phyloP scores from a whole-genome alignment of 2,797 vertebrate species.

The Lepus townsendii region DNA sequence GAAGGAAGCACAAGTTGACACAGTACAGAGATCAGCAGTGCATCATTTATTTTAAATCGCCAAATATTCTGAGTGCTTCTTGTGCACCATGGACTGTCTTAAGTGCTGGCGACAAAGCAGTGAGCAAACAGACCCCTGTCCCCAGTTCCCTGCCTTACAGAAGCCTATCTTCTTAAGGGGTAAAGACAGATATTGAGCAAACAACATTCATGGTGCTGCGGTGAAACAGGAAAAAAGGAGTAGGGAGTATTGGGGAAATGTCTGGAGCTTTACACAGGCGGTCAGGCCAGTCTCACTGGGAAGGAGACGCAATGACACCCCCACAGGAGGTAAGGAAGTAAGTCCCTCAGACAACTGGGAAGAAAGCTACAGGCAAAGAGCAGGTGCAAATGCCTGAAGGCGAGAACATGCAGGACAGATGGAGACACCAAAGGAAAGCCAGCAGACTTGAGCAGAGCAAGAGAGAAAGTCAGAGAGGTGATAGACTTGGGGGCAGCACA shows the following conservation, averaged over 20 bases:
- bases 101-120: background rate
- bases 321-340: background rate
- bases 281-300: background rate
- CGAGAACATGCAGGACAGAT: background rate
- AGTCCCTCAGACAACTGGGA: background rate
- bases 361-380: background rate
- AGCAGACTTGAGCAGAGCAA: background rate
- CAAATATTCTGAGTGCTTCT: background rate
- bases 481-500: background rate
- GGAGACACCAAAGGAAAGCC: slow-evolving; percentile 16
- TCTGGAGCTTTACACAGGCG: background rate
- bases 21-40: background rate
- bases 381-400: background rate
- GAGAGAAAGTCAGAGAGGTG: background rate
- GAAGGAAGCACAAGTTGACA: background rate
- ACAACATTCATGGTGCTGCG: background rate
- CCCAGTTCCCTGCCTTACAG: background rate
- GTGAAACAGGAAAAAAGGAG: background rate
- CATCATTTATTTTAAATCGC: background rate
- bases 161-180: background rate
- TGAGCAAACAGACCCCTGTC: background rate
- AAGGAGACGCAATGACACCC: background rate
- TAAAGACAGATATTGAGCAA: background rate
- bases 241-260: background rate
- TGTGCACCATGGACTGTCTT: background rate